Base-by-base conservation (phyloP, 1,140 invertebrate species). In the Drosophila parvula region DNA sequence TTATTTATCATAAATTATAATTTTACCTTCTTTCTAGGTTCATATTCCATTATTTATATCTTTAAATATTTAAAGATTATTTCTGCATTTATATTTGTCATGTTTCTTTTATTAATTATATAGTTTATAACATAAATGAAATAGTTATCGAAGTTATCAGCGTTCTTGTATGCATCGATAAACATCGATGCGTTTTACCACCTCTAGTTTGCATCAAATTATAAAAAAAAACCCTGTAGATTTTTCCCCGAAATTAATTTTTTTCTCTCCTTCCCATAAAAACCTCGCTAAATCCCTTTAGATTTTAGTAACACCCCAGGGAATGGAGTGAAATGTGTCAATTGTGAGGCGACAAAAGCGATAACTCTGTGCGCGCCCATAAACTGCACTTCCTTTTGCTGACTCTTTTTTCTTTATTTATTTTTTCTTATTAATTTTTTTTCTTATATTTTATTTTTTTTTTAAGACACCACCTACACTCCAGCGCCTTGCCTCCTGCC, bases 331-430 rank as follows among this genome's bases (percentile, higher is more conserved):
- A 45, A 71, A 78, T 59, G 79, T 78, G 74, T 81, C 69, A 78
- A 82, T 79, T 81, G 64, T 51, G 47, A 61, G 81, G 81, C 79
- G 81, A 82, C 76, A 79, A 85, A 65, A 74, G 68, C 56, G 65
- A 84, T 71, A 78, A 60, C 47, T 57, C 50, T 55, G 41, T 59
- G 57, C 63, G 38, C 67, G 50, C 71, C 71, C 55, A 56, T 74
- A 53, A 63, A 36, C 44, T 45, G 22, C 67, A 41, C 34, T 61
- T 44, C 56, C 56, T 18, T 47, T 34, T 30, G 4, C 40, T 11
- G 10, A 22, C 11, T 30, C 7, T 2, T 18, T 16, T 38, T 55
- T 22, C 22, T 28, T 40, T 53, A 7, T 38, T 38, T 53, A 9
- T 22, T 9, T 36, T 55, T 55, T 38, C 36, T 38, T 38, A 22